Evolutionary conservation across 2,888 invertebrate genomes (phyloP), one percentile per base, ranked within the genome.

Genomic region (Tinea pellionella): DNA sequence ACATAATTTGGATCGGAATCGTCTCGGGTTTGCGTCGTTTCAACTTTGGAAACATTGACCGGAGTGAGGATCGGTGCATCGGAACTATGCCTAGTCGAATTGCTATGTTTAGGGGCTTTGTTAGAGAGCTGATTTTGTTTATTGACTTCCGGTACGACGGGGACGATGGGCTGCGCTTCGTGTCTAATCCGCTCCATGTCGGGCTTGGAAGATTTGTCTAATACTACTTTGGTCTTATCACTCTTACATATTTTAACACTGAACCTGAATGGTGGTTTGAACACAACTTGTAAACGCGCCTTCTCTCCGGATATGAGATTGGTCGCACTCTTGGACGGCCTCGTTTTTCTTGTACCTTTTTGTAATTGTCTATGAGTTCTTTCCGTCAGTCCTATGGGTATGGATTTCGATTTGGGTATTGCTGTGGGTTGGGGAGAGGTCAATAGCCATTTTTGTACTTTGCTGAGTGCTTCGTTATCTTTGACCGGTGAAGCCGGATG

Each of bases 191-290:
- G 72, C 9, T 85, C 86, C 59, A 80, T 64, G 68, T 87, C 86
- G 67, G 85, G 88, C 62, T 88, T 89, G 41, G 88, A 83, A 16
- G 88, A 84, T 66, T 89, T 89, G 63, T 91, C 91, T 32, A 91
- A 83, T 59, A 90, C 89, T 4, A 89, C 89, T 78, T 89, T 89
- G 11, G 88, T 89, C 74, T 92, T 92, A 64, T 92, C 92, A 60
- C 92, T 91, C 70, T 92, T 92, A 62, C 91, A 89, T 63, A 95
- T 89, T 72, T 94, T 93, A 60, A 95, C 90, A 74, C 94, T 94
- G 77, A 95, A 95, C 70, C 94, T 93, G 79, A 95, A 95, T 11
- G 95, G 95, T 59, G 95, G 95, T 73, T 95, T 95, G 75, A 94
- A 95, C 24, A 95, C 93, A 37, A 95, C 95, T 77, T 95, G 95